Percentiles rank a stretch among this genome's conserved stretches.
Conservation (phyloP, 2,113 vertebrate species). For the Connochaetes taurinus region DNA sequence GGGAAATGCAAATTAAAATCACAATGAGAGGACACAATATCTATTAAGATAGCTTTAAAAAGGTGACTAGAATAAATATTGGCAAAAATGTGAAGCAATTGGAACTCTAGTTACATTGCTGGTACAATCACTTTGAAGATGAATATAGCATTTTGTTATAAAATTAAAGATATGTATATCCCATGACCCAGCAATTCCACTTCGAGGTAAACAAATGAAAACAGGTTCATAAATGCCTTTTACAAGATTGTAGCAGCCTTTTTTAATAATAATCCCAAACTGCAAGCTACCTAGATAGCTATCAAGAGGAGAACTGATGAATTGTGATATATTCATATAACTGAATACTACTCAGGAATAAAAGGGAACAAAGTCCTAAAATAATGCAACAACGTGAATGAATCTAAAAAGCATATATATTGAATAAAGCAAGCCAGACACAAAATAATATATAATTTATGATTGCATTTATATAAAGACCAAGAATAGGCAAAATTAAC, state of each 20-base stretch:
- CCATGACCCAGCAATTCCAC: not conserved
- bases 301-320: not conserved
- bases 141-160: not conserved
- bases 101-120: not conserved
- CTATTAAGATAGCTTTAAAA: not conserved
- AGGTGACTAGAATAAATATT: not conserved
- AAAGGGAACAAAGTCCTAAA: not conserved
- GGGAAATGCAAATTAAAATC: not conserved
- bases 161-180: not conserved
- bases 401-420: not conserved
- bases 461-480: not conserved
- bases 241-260: not conserved
- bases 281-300: not conserved
- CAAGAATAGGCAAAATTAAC: not conserved
- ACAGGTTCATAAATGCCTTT: not conserved
- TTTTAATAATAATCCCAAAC: not conserved
- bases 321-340: not conserved
- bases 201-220: not conserved
- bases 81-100: not conserved
- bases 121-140: not conserved
- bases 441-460: not conserved
- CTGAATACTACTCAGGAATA: not conserved
- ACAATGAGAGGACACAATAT: not conserved
- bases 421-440: not conserved
- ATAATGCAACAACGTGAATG: not conserved